Conservation (phyloP, 2,113 vertebrate genomes). For the Pseudolaguvia tuberculata region DNA sequence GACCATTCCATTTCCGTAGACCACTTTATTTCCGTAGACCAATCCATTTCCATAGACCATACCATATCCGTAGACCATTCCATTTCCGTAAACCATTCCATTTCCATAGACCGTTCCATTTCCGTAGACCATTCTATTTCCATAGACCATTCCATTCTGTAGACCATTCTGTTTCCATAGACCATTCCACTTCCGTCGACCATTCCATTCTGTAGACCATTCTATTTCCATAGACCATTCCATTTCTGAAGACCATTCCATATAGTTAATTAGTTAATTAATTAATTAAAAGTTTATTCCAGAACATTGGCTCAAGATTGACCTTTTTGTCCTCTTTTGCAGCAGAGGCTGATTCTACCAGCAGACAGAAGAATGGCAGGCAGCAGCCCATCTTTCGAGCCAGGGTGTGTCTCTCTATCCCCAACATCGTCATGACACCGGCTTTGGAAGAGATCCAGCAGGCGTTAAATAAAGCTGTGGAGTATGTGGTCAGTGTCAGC, state of each 20-base stretch:
- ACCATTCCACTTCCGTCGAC: not conserved
- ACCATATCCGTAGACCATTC: no score
- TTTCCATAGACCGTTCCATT: not conserved
- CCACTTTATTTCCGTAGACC: not conserved
- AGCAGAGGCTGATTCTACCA: constrained; percentile 64
- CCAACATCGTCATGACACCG: constrained; percentile 79
- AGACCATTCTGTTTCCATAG: no score
- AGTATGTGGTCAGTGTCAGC: constrained; percentile 76
- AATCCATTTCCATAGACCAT: not conserved
- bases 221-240: not conserved
- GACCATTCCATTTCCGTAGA: not conserved
- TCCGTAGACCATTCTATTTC: not conserved
- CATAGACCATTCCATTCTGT: not conserved
- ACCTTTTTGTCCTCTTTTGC: constrained; percentile 16
- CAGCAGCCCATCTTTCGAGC: constrained; percentile 78
- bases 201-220: no score
- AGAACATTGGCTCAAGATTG: not conserved
- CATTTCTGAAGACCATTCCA: not conserved
- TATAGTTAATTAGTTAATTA: no score
- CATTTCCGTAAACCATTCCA: not conserved
- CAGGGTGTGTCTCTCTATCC: constrained; percentile 76
- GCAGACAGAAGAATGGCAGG: constrained; percentile 56
- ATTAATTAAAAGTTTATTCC: not conserved
- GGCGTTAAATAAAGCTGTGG: constrained; percentile 76
- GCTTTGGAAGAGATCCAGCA: constrained; percentile 86